These are phyloP conservation scores for Engraulis encrasicolus DNA, from an alignment of 2,113 vertebrate genomes.

Conservation along the genomic window DNA sequence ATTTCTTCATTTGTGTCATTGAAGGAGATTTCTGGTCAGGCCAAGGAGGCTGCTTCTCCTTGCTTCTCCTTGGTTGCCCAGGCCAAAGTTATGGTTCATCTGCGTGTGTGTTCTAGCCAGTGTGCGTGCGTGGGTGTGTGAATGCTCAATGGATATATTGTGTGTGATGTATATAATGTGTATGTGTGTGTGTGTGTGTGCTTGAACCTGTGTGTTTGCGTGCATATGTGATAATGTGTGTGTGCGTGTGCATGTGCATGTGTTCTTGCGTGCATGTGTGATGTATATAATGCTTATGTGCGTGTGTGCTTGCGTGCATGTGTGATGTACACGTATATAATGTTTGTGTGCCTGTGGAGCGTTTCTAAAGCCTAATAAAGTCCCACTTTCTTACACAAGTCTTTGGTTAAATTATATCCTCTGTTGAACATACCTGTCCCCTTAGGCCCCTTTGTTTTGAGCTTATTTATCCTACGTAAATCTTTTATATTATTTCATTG, in stretches of 20 bases:
- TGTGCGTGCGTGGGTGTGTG: conserved; percentile 1
- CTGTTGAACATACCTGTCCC: too few relatives aligned
- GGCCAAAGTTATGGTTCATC: neutral
- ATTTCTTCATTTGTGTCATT: conserved; percentile 1
- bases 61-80: neutral
- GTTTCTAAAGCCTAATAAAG: too few relatives aligned
- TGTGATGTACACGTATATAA: too few relatives aligned
- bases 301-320: too few relatives aligned
- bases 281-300: too few relatives aligned
- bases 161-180: too few relatives aligned
- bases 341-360: too few relatives aligned
- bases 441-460: too few relatives aligned
- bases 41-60: neutral
- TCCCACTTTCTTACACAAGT: too few relatives aligned
- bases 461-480: too few relatives aligned
- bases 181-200: neutral
- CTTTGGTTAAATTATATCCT: too few relatives aligned
- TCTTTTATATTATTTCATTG: too few relatives aligned
- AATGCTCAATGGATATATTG: neutral
- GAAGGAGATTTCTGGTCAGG: neutral
- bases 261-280: conserved; percentile 11
- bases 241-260: conserved; percentile 65
- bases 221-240: conserved; percentile 53
- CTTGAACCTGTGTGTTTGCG: neutral
- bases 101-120: neutral